phyloP scores from a whole-genome alignment of 2,113 vertebrate species.

The Pseudonaja textilis region DNA sequence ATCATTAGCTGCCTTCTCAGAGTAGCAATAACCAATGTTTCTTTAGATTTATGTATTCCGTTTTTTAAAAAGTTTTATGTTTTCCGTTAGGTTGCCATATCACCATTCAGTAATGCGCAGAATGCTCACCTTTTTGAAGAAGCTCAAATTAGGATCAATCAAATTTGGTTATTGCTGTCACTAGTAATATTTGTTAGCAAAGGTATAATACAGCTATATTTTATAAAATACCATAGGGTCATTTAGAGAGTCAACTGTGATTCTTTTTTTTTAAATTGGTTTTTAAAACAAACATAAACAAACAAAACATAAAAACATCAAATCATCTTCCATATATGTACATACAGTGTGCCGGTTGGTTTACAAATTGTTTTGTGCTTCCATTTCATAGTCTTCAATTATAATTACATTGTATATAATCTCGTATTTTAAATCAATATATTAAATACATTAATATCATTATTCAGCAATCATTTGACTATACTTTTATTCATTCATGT shows the following conservation, averaged over 20 bases:
- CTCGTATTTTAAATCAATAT: too few species aligned
- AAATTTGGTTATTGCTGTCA: constrained; percentile 3
- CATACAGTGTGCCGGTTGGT: too few species aligned
- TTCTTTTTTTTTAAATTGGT: background rate
- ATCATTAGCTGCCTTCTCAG: background rate
- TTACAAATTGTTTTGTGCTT: too few species aligned
- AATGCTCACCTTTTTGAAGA: background rate
- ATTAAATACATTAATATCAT: too few species aligned
- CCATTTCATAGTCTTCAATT: too few species aligned
- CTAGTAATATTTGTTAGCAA: constrained; percentile 12
- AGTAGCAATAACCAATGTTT: background rate
- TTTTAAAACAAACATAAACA: too few species aligned
- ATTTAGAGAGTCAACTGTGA: background rate
- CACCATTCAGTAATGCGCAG: background rate
- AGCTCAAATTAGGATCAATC: background rate
- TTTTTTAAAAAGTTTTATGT: background rate
- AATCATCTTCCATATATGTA: too few species aligned
- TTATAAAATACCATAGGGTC: background rate
- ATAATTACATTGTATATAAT: too few species aligned
- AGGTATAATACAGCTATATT: background rate
- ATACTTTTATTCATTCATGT: too few species aligned
- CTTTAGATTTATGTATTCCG: background rate
- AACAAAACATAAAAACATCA: too few species aligned
- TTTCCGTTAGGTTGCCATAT: background rate
- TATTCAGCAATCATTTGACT: too few species aligned